Evolutionary conservation across 2,113 vertebrate species (phyloP).

Genomic region (Dasyurus viverrinus): DNA sequence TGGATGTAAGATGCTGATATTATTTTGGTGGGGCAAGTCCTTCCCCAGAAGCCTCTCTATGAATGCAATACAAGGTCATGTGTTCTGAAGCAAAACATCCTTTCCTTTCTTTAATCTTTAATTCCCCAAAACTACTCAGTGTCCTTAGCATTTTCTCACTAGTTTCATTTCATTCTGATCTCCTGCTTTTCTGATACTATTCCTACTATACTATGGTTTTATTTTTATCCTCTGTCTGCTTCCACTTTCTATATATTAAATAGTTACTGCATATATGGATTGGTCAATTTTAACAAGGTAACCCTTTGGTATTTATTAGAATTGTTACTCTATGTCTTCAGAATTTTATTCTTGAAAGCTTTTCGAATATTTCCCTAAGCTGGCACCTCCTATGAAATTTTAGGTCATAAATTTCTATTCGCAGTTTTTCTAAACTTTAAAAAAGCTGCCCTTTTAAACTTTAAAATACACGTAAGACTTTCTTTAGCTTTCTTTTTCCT

Average conservation of each 20-base stretch:
- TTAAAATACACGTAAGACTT: background rate
- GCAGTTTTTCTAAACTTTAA: background rate
- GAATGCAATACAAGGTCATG: background rate
- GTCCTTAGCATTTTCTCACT: background rate
- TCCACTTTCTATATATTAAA: background rate
- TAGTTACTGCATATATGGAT: background rate
- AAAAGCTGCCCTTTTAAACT: background rate
- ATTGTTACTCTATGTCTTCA: background rate
- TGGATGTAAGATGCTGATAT: background rate
- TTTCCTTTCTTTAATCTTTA: background rate
- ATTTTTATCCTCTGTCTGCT: background rate
- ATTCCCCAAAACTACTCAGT: background rate
- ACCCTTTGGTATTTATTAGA: background rate
- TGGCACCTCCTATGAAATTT: background rate
- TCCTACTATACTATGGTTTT: background rate
- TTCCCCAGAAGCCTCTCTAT: background rate
- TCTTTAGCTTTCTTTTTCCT: background rate
- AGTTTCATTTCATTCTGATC: background rate
- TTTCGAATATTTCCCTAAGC: background rate
- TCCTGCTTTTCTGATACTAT: background rate
- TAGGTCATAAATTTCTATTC: background rate
- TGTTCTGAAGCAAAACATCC: background rate
- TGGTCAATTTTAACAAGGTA: background rate
- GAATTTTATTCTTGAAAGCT: background rate
- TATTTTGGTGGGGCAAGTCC: background rate